A percentile compares a stretch with the other conserved stretches of the same genome.
Conservation (phyloP, 2,113 vertebrate genomes). For the Perca flavescens region DNA sequence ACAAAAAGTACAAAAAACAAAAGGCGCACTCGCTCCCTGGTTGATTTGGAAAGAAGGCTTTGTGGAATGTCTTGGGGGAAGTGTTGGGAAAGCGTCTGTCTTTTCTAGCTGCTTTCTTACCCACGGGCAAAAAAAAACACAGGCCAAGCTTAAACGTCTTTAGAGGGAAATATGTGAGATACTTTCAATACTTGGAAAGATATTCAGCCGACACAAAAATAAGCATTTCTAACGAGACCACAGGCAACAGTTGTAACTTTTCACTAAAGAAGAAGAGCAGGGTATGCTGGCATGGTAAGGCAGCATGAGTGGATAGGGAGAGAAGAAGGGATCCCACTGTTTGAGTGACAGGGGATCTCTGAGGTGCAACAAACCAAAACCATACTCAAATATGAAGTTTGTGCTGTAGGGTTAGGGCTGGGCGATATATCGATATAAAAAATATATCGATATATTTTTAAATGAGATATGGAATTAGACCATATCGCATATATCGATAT, state of each 20-base stretch:
- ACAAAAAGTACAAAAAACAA: constrained; percentile 54
- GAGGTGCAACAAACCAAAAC: neutral
- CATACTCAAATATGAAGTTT: neutral
- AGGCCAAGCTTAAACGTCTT: neutral
- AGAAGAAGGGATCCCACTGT: neutral
- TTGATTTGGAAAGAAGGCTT: constrained; percentile 31
- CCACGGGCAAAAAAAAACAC: constrained; percentile 12
- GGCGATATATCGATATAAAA: no score
- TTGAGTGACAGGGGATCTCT: constrained; percentile 3
- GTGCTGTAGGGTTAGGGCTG: neutral
- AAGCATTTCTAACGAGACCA: neutral
- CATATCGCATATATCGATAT: no score
- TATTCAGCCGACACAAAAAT: neutral
- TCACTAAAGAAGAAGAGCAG: neutral
- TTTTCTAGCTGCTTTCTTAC: neutral
- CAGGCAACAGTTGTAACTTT: neutral
- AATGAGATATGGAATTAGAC: no score
- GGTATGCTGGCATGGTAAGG: no score
- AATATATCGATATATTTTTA: no score
- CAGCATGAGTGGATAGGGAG: neutral
- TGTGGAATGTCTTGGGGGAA: constrained; percentile 3
- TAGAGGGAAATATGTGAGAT: neutral
- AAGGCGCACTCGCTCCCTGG: constrained; percentile 8
- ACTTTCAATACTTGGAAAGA: neutral
- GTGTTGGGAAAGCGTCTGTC: neutral